Evolutionary conservation across 2,113 vertebrate genomes (phyloP), one percentile per base, ranked within the genome.

Genomic region (Boleophthalmus pectinirostris): DNA sequence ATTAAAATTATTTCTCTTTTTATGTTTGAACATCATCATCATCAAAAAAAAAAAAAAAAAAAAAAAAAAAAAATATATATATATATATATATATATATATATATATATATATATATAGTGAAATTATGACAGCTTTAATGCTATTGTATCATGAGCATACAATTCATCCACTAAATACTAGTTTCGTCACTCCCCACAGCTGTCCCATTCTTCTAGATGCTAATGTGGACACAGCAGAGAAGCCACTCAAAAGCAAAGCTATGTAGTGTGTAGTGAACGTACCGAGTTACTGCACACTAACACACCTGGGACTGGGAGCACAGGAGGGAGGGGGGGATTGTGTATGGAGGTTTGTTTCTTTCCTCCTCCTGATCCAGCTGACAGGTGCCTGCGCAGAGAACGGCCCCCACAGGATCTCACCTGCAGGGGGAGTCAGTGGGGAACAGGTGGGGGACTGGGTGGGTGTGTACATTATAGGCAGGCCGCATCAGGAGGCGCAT

Each of bases 381-480:
- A 89, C 88, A 89, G 87, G 86, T 91, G 84, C 74, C 82, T 82
- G 82, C 83, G 86, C 82, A 85, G 82, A 80, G 90, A 92, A 88
- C 83, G 86, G 78, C 23, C 80, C 87, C 90, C 75, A 68, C 73
- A 56, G 87, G 87, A 80, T 69, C 80, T 70, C 83, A 88, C 86
- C 85, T 77, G 15, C 54, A 73, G 83, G 78, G 72, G 72, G 76
- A 63, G 5, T 69, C 79, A 63, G 73, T 4, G 6, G 58, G 61
- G 53, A 38, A 71, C 73, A 81, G 45, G 72, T 78, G 72, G 21
- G 23, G 75, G 61, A 3, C 51, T 1, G 65, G 61, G 68, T 78
- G 47, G 67, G 66, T 67, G 72, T 74, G 74, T 78, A 72, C 67
- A 65, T 70, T n/a, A 29, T 29, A 45, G 64, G 23, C 60, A 82